Evolutionary conservation across 2,888 invertebrate species (phyloP), one percentile per base, ranked within the genome.

Genomic region (Bombyx huttoni): DNA sequence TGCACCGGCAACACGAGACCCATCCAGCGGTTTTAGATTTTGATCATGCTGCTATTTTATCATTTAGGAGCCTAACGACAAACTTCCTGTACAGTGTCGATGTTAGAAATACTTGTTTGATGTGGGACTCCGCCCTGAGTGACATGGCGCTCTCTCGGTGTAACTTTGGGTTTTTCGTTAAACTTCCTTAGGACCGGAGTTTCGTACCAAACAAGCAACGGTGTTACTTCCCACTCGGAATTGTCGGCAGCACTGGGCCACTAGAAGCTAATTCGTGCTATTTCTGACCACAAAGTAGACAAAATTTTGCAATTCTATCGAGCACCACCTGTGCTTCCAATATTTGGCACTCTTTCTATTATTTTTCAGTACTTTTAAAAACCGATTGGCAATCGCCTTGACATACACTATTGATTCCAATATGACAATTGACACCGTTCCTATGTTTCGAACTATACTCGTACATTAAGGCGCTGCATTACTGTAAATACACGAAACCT

Each of bases 301-400:
- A 63, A 81, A 67, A 80, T 81, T 77, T 75, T 73, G 78, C 79
- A 79, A 76, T 74, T 72, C 81, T 82, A 65, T 79, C 78, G 72
- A 85, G 83, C 85, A 86, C 87, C 81, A 74, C 82, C 71, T 84
- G 87, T 86, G 86, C 87, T 87, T 87, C 65, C 73, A 75, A 81
- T 83, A 81, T 85, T 76, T 79, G 83, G 85, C 86, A 85, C 85
- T 81, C 72, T 81, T 79, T 81, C 76, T 81, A 70, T 24, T 24
- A n/a, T 75, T 77, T 75, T 78, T 72, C 60, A 74, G 68, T 78
- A 24, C 5, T 24, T 3, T 24, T 24, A 71, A 59, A 59, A 64
- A 67, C 57, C 62, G 62, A 76, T 71, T 66, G 74, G 72, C 70
- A 69, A 70, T 63, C 47, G 47, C 52, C 33, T 45, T 33, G 46